Evolutionary conservation across 2,113 vertebrate genomes (phyloP).

Genomic region (Pseudonaja textilis): DNA sequence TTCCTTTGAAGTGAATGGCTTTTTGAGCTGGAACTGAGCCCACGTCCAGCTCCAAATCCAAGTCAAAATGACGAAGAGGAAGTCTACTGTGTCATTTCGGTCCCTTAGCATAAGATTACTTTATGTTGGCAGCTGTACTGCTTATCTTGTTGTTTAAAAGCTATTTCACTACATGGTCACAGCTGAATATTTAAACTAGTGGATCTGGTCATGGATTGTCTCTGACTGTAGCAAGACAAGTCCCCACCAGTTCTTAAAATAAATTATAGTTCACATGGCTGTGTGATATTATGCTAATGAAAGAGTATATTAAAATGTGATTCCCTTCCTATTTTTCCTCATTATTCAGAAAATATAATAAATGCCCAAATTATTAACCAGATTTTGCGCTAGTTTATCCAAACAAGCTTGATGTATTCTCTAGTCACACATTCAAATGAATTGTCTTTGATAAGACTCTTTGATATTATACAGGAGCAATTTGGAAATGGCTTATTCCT

Average conservation of each 20-base stretch:
- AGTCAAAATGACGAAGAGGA: constrained; percentile 76
- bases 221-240: constrained; percentile 25
- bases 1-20: constrained; percentile 72
- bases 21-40: constrained; percentile 77
- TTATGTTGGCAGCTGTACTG: constrained; percentile 68
- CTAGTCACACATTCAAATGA: background rate
- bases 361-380: background rate
- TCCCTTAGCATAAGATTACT: constrained; percentile 66
- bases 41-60: constrained; percentile 72
- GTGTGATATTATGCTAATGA: constrained; percentile 16
- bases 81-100: constrained; percentile 66
- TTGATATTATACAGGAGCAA: background rate
- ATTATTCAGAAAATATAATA: background rate
- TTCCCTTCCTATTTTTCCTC: background rate
- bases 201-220: constrained; percentile 26
- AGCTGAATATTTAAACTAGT: constrained; percentile 62
- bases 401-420: background rate
- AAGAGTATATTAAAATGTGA: constrained; percentile 11
- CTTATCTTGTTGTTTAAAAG: constrained; percentile 72
- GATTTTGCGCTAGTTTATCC: background rate
- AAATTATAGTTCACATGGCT: constrained; percentile 15
- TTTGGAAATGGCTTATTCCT: background rate
- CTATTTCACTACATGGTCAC: constrained; percentile 63
- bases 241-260: constrained; percentile 2
- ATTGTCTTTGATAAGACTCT: background rate